Evolutionary conservation across 2,888 invertebrate species (phyloP).

Genomic region (Galeopsomyia nigrocyanea): DNA sequence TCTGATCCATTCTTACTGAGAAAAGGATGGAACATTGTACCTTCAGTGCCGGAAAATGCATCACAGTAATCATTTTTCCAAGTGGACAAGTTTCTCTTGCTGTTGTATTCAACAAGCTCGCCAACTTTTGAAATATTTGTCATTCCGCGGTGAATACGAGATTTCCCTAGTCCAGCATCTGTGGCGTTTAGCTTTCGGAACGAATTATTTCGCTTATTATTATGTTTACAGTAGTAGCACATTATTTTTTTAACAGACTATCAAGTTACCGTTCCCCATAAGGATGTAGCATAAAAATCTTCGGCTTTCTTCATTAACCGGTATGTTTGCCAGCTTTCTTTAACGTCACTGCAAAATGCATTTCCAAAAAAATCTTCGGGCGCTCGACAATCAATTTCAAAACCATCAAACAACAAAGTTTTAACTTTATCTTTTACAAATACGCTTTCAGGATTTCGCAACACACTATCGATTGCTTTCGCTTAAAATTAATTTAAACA

Average conservation of each 20-base stretch:
- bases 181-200: slow-evolving; percentile 79
- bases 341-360: slow-evolving; percentile 73
- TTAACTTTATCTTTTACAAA: slow-evolving; percentile 77
- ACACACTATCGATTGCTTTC: slow-evolving; percentile 78
- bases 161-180: slow-evolving; percentile 74
- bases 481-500: slow-evolving; percentile 49
- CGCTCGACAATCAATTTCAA: slow-evolving; percentile 76
- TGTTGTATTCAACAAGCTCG: slow-evolving; percentile 78
- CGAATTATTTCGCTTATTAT: slow-evolving; percentile 58
- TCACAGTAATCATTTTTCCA: slow-evolving; percentile 82
- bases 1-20: slow-evolving; percentile 69
- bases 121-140: slow-evolving; percentile 82
- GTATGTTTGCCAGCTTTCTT: slow-evolving; percentile 9
- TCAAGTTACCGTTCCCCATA: too few relatives aligned
- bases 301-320: slow-evolving; percentile 71
- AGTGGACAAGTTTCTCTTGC: slow-evolving; percentile 72
- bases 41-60: slow-evolving; percentile 84
- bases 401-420: slow-evolving; percentile 82
- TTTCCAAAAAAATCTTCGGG: slow-evolving; percentile 83
- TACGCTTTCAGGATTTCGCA: slow-evolving; percentile 71
- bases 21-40: slow-evolving; percentile 88
- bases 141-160: slow-evolving; percentile 82
- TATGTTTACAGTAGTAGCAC: too few relatives aligned
- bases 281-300: slow-evolving; percentile 71
- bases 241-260: too few relatives aligned